Conservation (phyloP, 2,113 vertebrate genomes). For the Neodon shergylaensis region DNA sequence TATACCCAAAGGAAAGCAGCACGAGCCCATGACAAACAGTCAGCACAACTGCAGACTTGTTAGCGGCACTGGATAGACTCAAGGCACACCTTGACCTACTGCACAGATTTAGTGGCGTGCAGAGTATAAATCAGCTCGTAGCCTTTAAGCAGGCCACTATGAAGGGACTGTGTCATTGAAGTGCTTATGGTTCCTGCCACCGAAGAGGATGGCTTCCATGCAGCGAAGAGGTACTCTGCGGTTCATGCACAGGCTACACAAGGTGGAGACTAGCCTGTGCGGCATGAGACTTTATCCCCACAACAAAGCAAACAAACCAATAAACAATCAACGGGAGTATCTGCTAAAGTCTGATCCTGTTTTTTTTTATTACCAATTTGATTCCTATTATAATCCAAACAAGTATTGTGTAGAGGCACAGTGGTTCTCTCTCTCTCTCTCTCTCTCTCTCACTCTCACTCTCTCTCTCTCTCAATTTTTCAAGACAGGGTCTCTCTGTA, state of each 20-base stretch:
- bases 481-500: too few species aligned
- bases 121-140: not conserved
- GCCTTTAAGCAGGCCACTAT: not conserved
- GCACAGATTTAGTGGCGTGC: not conserved
- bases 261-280: not conserved
- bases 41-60: not conserved
- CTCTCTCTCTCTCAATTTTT: too few species aligned
- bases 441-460: too few species aligned
- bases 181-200: not conserved
- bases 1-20: not conserved
- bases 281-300: not conserved
- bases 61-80: not conserved
- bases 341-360: not conserved
- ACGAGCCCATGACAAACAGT: not conserved
- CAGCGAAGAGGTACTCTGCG: not conserved
- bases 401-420: not conserved
- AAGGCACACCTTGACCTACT: not conserved
- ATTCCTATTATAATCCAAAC: constrained; percentile 22
- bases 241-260: not conserved
- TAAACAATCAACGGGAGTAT: not conserved
- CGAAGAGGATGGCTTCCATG: not conserved
- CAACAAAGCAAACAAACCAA: not conserved
- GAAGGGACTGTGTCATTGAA: not conserved
- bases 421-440: too few species aligned
- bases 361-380: not conserved